Conservation (phyloP, 2,797 vertebrate genomes). For the Eupleurogrammus muticus region DNA sequence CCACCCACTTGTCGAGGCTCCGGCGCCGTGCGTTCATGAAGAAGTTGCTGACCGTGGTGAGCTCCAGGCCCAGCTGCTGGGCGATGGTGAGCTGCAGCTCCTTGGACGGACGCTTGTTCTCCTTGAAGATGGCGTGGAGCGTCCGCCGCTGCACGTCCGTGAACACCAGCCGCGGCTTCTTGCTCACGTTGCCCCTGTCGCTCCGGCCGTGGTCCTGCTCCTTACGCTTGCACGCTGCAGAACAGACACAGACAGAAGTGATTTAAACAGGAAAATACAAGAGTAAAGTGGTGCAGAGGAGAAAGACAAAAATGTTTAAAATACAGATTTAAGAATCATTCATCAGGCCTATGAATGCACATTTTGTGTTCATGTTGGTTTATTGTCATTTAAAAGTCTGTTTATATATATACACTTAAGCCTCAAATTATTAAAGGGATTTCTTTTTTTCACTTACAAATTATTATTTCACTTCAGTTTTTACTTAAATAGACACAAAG, state of each 20-base stretch:
- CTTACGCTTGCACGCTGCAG: slow-evolving; percentile 96
- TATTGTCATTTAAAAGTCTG: no score
- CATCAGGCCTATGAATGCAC: no score
- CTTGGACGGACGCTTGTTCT: slow-evolving; percentile 99
- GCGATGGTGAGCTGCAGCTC: slow-evolving; percentile 99
- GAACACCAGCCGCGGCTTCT: slow-evolving; percentile 98
- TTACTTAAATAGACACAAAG: no score
- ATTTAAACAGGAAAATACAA: no score
- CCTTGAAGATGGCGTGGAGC: slow-evolving; percentile 99
- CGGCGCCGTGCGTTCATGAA: slow-evolving; percentile 99
- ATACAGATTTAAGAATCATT: no score
- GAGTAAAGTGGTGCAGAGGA: no score
- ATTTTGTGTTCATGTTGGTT: no score
- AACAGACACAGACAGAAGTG: slow-evolving; percentile 33
- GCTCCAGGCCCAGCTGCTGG: slow-evolving; percentile 98
- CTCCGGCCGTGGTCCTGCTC: slow-evolving; percentile 94
- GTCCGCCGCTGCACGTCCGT: slow-evolving; percentile 98
- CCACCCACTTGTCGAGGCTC: slow-evolving; percentile 99
- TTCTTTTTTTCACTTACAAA: no score
- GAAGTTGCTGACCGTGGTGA: slow-evolving; percentile 99
- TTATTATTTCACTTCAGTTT: no score
- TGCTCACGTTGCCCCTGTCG: slow-evolving; percentile 92
- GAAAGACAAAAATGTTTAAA: no score
- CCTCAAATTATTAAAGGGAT: no score
- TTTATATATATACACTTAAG: no score